Conservation (phyloP, 2,113 vertebrate species). For the Pseudorasbora parva region DNA sequence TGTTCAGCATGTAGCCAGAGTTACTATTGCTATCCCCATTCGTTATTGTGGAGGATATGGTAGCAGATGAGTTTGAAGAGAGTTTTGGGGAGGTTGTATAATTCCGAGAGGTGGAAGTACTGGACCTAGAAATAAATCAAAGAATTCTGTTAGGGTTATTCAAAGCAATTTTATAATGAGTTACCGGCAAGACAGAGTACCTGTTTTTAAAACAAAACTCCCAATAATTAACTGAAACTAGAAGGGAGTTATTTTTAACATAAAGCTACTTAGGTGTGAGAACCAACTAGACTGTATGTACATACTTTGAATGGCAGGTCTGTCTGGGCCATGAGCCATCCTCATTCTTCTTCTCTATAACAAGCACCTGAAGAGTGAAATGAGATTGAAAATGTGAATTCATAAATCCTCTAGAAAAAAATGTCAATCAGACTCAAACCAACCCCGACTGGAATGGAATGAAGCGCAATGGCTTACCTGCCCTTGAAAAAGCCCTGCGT, state of each 20-base stretch:
- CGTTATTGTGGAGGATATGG: constrained; percentile 87
- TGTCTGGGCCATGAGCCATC: constrained; percentile 96
- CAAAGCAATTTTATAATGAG: not conserved
- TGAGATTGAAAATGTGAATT: not conserved
- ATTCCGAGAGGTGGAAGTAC: constrained; percentile 88
- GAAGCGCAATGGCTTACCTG: constrained; percentile 79
- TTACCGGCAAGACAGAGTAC: not conserved
- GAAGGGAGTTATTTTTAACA: not conserved
- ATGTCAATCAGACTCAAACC: not conserved
- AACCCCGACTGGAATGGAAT: constrained; percentile 6
- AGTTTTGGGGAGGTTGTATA: constrained; percentile 94
- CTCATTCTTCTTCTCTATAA: constrained; percentile 94
- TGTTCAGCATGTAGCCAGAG: constrained; percentile 85
- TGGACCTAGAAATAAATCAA: constrained; percentile 81
- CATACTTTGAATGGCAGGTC: constrained; percentile 85
- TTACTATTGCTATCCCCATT: constrained; percentile 91
- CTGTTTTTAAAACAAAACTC: not conserved
- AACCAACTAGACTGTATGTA: not conserved
- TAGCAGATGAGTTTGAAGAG: constrained; percentile 86
- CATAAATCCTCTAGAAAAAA: constrained; percentile 31
- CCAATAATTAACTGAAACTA: not conserved
- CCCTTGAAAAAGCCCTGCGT: constrained; percentile 92
- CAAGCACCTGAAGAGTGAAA: constrained; percentile 82
- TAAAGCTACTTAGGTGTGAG: not conserved
- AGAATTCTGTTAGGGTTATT: not conserved